Evolutionary conservation across 1,140 invertebrate genomes (phyloP).

Genomic region (Aphidius gifuensis): DNA sequence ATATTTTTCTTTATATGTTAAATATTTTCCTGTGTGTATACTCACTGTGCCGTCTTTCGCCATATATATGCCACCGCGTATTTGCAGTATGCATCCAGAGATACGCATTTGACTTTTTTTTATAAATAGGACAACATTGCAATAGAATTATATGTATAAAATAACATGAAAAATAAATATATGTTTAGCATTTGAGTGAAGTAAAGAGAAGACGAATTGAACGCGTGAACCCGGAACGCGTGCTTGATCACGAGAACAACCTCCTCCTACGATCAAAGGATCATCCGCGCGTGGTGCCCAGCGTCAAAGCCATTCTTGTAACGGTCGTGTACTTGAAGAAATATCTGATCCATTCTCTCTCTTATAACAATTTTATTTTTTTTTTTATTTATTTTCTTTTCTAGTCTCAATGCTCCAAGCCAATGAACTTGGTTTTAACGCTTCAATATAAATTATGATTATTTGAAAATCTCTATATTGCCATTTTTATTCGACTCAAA

Average conservation of each 20-base stretch:
- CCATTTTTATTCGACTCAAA: no score
- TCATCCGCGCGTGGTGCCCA: conserved; percentile 12
- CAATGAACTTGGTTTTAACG: neutral
- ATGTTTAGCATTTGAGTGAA: neutral
- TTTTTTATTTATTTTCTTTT: neutral
- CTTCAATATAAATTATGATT: no score
- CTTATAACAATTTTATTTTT: neutral
- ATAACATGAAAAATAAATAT: neutral
- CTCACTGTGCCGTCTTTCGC: neutral
- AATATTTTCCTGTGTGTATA: neutral
- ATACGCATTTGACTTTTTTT: conserved; percentile 13
- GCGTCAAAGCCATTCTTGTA: conserved; percentile 23
- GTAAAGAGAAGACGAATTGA: neutral
- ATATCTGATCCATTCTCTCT: conserved; percentile 16
- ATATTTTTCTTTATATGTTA: no score
- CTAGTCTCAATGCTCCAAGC: neutral
- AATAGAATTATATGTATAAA: neutral
- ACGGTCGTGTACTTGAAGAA: conserved; percentile 5
- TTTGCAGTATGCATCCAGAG: conserved; percentile 13
- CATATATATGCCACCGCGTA: conserved; percentile 20
- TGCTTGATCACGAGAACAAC: conserved; percentile 18
- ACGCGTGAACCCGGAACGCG: conserved; percentile 27
- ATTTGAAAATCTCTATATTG: no score
- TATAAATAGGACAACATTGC: conserved; percentile 1
- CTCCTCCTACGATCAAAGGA: conserved; percentile 25